These are phyloP conservation scores for Hydropsyche tenuis DNA, from an alignment of 1,140 invertebrate species.

Conservation along the genomic window DNA sequence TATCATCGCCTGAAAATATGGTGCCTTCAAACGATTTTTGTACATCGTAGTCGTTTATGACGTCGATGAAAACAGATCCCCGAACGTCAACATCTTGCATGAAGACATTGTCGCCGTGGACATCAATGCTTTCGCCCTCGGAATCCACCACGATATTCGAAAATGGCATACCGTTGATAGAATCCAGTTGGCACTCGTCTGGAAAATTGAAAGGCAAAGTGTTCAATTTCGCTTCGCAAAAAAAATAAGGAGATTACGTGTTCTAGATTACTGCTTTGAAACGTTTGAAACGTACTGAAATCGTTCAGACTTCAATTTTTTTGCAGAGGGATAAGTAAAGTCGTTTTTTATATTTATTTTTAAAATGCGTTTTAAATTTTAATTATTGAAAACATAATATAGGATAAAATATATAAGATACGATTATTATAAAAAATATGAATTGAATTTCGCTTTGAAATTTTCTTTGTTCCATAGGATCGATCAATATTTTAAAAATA, in stretches of 20 bases:
- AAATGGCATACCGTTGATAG: constrained; percentile 51
- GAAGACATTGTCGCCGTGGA: constrained; percentile 52
- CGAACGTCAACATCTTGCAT: constrained; percentile 47
- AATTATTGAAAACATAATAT: too few species aligned
- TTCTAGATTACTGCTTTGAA: background rate
- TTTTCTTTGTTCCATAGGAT: too few species aligned
- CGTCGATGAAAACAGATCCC: constrained; percentile 42
- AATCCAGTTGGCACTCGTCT: constrained; percentile 24
- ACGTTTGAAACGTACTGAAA: too few species aligned
- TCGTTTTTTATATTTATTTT: too few species aligned
- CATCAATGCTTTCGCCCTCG: constrained; percentile 43
- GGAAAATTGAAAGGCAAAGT: constrained; percentile 32
- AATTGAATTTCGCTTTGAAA: too few species aligned
- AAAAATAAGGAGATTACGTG: background rate
- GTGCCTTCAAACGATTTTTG: constrained; percentile 45
- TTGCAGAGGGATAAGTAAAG: too few species aligned
- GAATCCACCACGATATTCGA: constrained; percentile 51
- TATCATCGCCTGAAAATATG: constrained; percentile 50
- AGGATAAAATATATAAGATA: too few species aligned
- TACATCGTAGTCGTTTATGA: constrained; percentile 50
- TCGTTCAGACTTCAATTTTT: too few species aligned
- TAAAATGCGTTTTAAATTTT: too few species aligned
- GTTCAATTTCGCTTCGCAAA: background rate
- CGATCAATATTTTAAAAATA: too few species aligned
- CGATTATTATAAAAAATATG: too few species aligned